Base-by-base conservation (phyloP, 2,888 invertebrate species). In the Chrysodeixis includens region DNA sequence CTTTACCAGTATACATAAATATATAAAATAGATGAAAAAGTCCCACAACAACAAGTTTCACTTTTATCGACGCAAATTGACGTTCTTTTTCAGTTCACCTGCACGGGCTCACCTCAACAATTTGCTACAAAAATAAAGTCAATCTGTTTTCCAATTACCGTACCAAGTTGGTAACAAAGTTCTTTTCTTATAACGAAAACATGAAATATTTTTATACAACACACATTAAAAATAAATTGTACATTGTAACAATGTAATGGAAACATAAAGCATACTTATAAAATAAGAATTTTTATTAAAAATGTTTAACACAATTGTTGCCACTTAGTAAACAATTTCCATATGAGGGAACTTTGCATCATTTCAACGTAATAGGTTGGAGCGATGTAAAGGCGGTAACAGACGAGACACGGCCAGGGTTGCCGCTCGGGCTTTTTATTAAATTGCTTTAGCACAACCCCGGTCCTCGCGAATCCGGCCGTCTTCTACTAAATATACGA, bases 371-470 rank as follows among this genome's bases (percentile, higher is more conserved):
- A 85, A 85, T 84, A 79, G 78, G 68, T 81, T 74, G 76, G 73
- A 69, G 69, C 67, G 62, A 69, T 67, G 67, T 69, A 65, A 70
- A 74, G 80, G 67, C 75, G 74, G 67, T 46, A 73, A 56, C 76
- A 71, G 69, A 73, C 69, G 67, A 74, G 83, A 74, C 66, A 62
- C 67, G 61, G 55, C 62, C 60, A 51, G 71, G 71, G 53, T 49
- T 46, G 67, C 71, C 84, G 83, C 81, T 66, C 67, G 62, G 79
- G 86, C 85, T 88, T 86, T 89, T 90, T 90, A 89, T 89, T 86
- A 89, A 90, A 91, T 90, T 88, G 89, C 87, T 85, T 81, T 79
- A 78, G 71, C 70, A 71, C 77, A 71, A 64, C 69, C 66, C 65
- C 69, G 72, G 62, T 71, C 69, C 73, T 82, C 80, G 74, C 81